Conservation (phyloP, 2,888 invertebrate genomes). For the Rambutsinella grinnellia region DNA sequence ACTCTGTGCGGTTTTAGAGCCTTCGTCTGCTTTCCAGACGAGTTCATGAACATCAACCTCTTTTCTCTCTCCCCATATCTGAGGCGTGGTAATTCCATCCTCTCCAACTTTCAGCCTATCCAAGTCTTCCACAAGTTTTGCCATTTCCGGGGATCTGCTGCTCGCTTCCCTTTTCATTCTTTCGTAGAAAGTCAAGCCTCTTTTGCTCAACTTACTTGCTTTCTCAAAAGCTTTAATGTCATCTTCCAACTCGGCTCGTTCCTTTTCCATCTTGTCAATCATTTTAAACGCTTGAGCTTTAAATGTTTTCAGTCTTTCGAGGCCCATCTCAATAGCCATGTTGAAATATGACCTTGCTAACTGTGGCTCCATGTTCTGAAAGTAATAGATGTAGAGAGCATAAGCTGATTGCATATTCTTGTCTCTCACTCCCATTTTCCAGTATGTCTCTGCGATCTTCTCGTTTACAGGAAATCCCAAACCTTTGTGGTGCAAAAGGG, state of each 20-base stretch:
- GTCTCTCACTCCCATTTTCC: slow-evolving; percentile 10
- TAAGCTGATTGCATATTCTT: neutral
- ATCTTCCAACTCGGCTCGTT: neutral
- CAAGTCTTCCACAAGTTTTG: neutral
- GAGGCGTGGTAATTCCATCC: too few relatives aligned
- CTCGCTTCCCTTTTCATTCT: neutral
- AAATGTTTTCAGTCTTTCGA: neutral
- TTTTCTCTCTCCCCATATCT: too few relatives aligned
- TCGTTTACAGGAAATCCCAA: neutral
- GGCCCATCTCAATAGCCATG: neutral
- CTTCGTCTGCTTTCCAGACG: neutral
- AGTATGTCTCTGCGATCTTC: slow-evolving; percentile 18
- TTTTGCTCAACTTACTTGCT: neutral
- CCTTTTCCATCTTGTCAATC: neutral
- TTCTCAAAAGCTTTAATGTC: too few relatives aligned
- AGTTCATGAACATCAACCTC: neutral
- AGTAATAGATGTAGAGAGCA: neutral
- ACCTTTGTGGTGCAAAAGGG: slow-evolving; percentile 11
- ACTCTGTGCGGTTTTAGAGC: neutral
- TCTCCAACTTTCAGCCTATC: neutral
- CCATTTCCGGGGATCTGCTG: slow-evolving; percentile 4
- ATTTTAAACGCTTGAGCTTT: neutral
- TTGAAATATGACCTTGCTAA: neutral
- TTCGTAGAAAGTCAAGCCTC: slow-evolving; percentile 6
- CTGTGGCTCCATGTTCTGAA: too few relatives aligned